Conservation (phyloP, 2,113 vertebrate species). For the Boleophthalmus pectinirostris region DNA sequence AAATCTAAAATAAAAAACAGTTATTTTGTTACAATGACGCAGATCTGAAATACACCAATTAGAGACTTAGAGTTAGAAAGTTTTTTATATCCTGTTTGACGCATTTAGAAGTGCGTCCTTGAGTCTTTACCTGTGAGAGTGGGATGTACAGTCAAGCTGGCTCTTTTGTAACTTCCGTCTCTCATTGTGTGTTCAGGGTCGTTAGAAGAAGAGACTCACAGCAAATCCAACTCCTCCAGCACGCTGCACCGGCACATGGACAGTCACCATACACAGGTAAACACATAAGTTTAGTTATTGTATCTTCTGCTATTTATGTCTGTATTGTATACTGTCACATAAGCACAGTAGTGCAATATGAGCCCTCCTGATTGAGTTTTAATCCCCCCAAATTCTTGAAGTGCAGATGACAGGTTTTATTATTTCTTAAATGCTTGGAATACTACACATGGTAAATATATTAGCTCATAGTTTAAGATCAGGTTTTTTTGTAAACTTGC, state of each 20-base stretch:
- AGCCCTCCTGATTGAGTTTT: too few species aligned
- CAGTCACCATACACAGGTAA: conserved; percentile 91
- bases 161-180: conserved; percentile 15
- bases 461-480: too few species aligned
- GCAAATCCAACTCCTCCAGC: conserved; percentile 77
- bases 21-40: background rate
- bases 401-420: too few species aligned
- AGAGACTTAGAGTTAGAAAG: background rate
- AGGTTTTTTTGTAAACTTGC: too few species aligned
- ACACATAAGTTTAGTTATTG: conserved; percentile 5
- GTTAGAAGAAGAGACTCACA: conserved; percentile 84
- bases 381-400: too few species aligned
- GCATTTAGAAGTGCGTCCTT: conserved; percentile 17
- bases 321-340: background rate
- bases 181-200: conserved; percentile 75
- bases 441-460: too few species aligned
- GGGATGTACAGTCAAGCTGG: conserved; percentile 4
- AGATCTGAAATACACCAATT: background rate
- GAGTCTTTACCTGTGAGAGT: conserved; percentile 18
- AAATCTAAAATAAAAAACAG: background rate
- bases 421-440: too few species aligned
- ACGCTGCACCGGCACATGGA: conserved; percentile 85
- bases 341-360: background rate
- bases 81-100: background rate
- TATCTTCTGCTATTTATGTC: background rate